Percentiles rank a stretch among this genome's conserved stretches.
phyloP scores from a whole-genome alignment of 2,113 vertebrate species.

The Triplophysa tibetana region DNA sequence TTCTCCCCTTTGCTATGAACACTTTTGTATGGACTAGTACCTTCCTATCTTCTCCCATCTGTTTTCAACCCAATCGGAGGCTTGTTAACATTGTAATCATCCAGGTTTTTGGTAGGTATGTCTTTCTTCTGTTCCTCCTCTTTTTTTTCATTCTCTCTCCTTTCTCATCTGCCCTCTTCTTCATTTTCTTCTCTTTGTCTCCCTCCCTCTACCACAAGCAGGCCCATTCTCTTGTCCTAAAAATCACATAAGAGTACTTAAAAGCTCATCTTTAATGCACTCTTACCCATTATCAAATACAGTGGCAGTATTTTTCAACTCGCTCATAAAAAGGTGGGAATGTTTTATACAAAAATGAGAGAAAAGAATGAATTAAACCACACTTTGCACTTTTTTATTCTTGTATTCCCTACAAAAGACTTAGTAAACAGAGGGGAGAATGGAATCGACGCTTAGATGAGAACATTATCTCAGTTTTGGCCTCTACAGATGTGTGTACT shows the following conservation, averaged over 20 bases:
- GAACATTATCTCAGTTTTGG: conserved; percentile 20
- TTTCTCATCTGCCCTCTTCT: conserved; percentile 5
- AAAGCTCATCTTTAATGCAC: conserved; percentile 31
- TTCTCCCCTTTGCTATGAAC: conserved; percentile 36
- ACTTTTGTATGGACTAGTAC: conserved; percentile 41
- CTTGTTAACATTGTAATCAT: conserved; percentile 31
- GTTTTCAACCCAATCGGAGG: conserved; percentile 1
- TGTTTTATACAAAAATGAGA: conserved; percentile 7
- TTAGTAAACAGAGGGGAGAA: background rate
- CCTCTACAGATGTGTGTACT: background rate
- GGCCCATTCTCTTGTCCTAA: background rate
- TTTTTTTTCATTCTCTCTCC: conserved; percentile 9
- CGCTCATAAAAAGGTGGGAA: background rate
- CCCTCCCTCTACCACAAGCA: background rate
- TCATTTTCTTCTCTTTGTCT: conserved; percentile 33
- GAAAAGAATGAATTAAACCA: conserved; percentile 9
- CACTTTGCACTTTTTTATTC: conserved; percentile 15
- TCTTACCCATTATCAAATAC: conserved; percentile 38
- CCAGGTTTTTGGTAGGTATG: conserved; percentile 40
- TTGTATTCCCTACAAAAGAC: background rate
- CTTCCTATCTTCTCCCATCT: conserved; percentile 20
- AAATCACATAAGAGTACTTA: conserved; percentile 28
- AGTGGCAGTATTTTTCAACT: background rate
- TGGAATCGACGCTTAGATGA: conserved; percentile 6
- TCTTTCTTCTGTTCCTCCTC: conserved; percentile 16